These are phyloP conservation scores for Lucilia sericata DNA, from an alignment of 1,140 invertebrate genomes.

Conservation along the genomic window DNA sequence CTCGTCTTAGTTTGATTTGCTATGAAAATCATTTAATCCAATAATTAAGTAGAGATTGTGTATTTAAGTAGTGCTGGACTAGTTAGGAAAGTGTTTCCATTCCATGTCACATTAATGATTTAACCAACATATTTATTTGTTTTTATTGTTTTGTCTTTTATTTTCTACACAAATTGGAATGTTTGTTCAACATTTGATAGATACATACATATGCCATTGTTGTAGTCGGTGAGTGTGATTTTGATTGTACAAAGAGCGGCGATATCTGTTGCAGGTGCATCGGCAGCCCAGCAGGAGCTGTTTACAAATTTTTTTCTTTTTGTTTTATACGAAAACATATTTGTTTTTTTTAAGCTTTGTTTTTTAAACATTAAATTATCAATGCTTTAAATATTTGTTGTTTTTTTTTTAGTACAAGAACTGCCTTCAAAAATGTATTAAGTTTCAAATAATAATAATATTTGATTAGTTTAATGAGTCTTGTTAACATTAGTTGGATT, in stretches of 20 bases:
- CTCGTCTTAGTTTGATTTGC: background rate
- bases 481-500: background rate
- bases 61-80: background rate
- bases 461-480: background rate
- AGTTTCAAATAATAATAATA: background rate
- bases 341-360: background rate
- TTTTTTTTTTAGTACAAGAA: background rate
- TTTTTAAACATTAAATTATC: background rate
- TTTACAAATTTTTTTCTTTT: background rate
- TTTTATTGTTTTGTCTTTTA: background rate
- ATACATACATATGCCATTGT: background rate
- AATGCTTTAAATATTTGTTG: background rate
- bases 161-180: slow-evolving; percentile 10
- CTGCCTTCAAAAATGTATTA: background rate
- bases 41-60: slow-evolving; percentile 6
- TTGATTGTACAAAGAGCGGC: too few relatives aligned
- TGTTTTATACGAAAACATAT: background rate
- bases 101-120: background rate
- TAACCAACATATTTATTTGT: background rate
- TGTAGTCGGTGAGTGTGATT: too few relatives aligned
- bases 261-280: background rate
- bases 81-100: background rate
- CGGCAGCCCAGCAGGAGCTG: background rate
- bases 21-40: background rate
- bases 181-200: background rate